Evolutionary conservation across 2,113 vertebrate species (phyloP).

Genomic region (Grantiella picta): DNA sequence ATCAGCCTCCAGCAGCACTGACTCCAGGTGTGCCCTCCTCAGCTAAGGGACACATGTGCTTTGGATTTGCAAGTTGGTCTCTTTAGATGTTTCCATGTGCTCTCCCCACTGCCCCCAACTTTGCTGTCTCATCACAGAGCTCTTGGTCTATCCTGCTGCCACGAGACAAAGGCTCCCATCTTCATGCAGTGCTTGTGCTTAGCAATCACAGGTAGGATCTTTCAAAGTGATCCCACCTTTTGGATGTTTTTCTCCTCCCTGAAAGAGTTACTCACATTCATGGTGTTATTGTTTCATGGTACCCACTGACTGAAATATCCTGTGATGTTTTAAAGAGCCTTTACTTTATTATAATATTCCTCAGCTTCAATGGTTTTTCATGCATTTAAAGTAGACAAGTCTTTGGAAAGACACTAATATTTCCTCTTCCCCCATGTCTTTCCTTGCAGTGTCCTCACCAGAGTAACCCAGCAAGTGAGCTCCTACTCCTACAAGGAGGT

Average conservation of each 20-base stretch:
- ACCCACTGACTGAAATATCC: neutral
- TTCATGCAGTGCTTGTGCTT: neutral
- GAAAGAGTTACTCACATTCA: neutral
- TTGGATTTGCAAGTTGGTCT: neutral
- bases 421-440: neutral
- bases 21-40: neutral
- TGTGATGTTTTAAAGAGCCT: neutral
- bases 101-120: neutral
- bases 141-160: neutral
- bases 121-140: neutral
- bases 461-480: accelerated
- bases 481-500: neutral
- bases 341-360: neutral
- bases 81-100: neutral
- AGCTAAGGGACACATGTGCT: accelerated
- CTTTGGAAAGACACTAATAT: neutral
- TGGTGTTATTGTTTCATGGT: neutral
- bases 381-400: neutral
- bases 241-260: neutral
- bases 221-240: neutral
- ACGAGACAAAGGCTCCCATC: accelerated
- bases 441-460: neutral
- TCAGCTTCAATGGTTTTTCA: neutral
- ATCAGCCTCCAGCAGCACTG: accelerated
- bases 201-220: accelerated